Conservation (phyloP, 1,140 invertebrate species). For the Mylabris phalerata region DNA sequence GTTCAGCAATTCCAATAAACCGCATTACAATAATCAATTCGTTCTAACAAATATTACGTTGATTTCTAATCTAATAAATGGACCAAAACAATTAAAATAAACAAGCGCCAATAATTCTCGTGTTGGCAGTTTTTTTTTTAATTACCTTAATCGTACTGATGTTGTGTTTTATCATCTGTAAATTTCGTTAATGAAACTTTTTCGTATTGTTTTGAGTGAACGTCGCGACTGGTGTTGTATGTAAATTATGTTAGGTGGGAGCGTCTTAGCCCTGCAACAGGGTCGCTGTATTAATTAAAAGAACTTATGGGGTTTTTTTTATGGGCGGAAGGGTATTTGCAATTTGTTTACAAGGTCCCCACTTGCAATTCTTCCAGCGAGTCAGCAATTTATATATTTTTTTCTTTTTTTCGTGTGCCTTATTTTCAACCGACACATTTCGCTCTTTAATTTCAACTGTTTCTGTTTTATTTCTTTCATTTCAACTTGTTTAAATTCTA, state of each 20-base stretch:
- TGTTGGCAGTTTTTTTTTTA: slow-evolving; percentile 24
- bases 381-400: slow-evolving; percentile 15
- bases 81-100: not conserved
- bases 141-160: slow-evolving; percentile 20
- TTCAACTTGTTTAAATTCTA: slow-evolving; percentile 20
- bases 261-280: slow-evolving; percentile 9
- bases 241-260: slow-evolving; percentile 21
- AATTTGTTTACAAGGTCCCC: slow-evolving; percentile 23
- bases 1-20: too few species aligned
- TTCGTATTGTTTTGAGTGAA: slow-evolving; percentile 10
- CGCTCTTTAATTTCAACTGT: slow-evolving; percentile 20
- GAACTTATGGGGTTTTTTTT: slow-evolving; percentile 29
- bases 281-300: slow-evolving; percentile 27
- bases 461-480: slow-evolving; percentile 21
- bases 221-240: slow-evolving; percentile 22
- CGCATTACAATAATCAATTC: too few species aligned
- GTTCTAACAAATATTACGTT: too few species aligned
- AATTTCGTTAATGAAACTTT: slow-evolving; percentile 30
- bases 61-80: too few species aligned
- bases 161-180: slow-evolving; percentile 30
- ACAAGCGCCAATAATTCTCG: slow-evolving; percentile 14
- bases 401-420: slow-evolving; percentile 19
- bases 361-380: slow-evolving; percentile 19
- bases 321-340: slow-evolving; percentile 25
- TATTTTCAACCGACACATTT: slow-evolving; percentile 20